These are phyloP conservation scores for Automeris io DNA, from an alignment of 2,888 invertebrate species.

Conservation along the genomic window DNA sequence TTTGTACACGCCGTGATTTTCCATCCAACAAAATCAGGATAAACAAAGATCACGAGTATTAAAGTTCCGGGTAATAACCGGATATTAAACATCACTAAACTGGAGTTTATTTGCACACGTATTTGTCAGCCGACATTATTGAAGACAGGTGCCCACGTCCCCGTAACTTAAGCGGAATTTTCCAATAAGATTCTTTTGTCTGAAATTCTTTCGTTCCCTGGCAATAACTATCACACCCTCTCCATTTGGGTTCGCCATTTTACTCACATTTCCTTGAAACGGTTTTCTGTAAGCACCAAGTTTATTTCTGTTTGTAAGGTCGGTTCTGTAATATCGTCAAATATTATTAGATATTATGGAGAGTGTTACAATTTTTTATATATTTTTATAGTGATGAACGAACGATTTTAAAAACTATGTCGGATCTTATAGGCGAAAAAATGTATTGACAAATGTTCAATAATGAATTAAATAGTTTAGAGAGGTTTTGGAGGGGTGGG, in stretches of 20 bases:
- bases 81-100: slow-evolving; percentile 1
- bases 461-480: too few species aligned
- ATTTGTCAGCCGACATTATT: slow-evolving; percentile 16
- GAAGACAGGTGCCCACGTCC: slow-evolving; percentile 5
- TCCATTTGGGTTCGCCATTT: neutral
- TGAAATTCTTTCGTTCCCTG: neutral
- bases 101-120: slow-evolving; percentile 15
- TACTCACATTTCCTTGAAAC: neutral
- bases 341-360: too few species aligned
- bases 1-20: too few species aligned
- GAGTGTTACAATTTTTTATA: too few species aligned
- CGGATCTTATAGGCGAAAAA: too few species aligned
- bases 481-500: too few species aligned
- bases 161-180: slow-evolving; percentile 6
- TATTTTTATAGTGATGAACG: too few species aligned
- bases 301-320: neutral
- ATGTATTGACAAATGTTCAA: too few species aligned
- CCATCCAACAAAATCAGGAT: too few species aligned
- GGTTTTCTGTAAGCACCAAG: neutral
- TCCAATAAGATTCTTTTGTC: neutral
- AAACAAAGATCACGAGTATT: too few species aligned
- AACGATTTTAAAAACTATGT: too few species aligned
- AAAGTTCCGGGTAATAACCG: too few species aligned
- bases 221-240: neutral
- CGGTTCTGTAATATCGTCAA: neutral